A percentile compares a stretch with the other conserved stretches of the same genome.
Evolutionary conservation across 64 coral and sea anemone species (phyloP).

Genomic region (Pachyseris speciosa): DNA sequence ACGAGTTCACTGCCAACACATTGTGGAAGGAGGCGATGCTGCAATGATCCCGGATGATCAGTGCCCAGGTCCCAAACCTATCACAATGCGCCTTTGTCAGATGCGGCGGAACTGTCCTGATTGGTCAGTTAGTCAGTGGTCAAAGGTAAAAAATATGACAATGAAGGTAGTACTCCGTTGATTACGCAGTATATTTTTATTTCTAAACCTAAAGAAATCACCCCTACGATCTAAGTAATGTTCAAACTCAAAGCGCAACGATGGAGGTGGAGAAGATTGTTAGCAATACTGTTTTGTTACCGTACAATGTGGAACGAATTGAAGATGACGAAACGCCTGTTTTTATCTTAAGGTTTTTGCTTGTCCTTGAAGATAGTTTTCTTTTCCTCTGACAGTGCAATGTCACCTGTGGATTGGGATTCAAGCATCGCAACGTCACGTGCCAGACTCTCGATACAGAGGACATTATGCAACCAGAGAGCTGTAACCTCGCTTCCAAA

Average conservation of each 20-base stretch:
- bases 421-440: conserved; percentile 6
- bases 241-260: too few species aligned
- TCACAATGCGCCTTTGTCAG: conserved; percentile 42
- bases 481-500: conserved; percentile 59
- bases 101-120: conserved; percentile 48
- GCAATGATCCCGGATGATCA: conserved; percentile 66
- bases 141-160: conserved; percentile 69
- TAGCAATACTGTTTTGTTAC: too few species aligned
- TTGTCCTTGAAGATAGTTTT: too few species aligned
- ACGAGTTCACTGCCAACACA: conserved; percentile 72
- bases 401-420: conserved; percentile 68
- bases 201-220: too few species aligned
- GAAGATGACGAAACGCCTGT: too few species aligned
- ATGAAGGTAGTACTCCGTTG: too few species aligned
- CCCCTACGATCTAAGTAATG: too few species aligned
- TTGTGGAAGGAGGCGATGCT: conserved; percentile 46
- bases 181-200: too few species aligned
- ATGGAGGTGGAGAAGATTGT: too few species aligned
- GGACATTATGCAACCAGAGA: not conserved
- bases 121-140: conserved; percentile 66
- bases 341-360: too few species aligned
- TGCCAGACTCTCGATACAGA: conserved; percentile 31
- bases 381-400: conserved; percentile 58
- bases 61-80: conserved; percentile 67
- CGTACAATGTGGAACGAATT: too few species aligned